These are phyloP conservation scores for Semicossyphus pulcher DNA, from an alignment of 2,113 vertebrate species.

Conservation along the genomic window DNA sequence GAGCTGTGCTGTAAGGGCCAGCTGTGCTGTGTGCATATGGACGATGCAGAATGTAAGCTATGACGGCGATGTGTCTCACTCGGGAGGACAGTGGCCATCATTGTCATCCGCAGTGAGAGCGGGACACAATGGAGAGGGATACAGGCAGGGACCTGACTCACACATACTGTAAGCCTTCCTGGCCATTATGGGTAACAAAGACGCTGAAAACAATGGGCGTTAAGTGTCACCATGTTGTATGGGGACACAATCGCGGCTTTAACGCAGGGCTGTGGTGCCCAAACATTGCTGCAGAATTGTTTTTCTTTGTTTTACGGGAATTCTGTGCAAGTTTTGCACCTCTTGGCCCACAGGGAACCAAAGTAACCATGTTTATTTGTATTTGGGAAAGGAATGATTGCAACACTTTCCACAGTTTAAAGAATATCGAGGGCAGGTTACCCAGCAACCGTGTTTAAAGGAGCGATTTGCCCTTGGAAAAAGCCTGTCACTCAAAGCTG, in stretches of 20 bases:
- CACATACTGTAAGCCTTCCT: slow-evolving; percentile 67
- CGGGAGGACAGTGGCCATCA: slow-evolving; percentile 70
- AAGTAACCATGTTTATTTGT: not conserved
- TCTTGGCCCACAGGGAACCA: not conserved
- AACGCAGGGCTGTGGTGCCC: not conserved
- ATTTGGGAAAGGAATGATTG: not conserved
- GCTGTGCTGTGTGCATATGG: slow-evolving; percentile 61
- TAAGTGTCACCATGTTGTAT: slow-evolving; percentile 44
- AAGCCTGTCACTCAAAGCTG: too few species aligned
- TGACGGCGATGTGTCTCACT: slow-evolving; percentile 60
- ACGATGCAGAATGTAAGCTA: slow-evolving; percentile 66
- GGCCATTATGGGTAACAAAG: slow-evolving; percentile 57
- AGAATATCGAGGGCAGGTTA: not conserved
- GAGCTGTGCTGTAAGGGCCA: slow-evolving; percentile 43
- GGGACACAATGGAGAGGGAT: slow-evolving; percentile 77
- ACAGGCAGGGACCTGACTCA: slow-evolving; percentile 75
- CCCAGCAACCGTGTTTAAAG: too few species aligned
- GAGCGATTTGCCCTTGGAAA: too few species aligned
- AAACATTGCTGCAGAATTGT: not conserved
- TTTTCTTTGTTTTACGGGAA: slow-evolving; percentile 23
- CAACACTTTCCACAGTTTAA: not conserved
- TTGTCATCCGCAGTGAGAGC: slow-evolving; percentile 62
- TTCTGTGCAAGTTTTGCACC: not conserved
- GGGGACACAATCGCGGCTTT: slow-evolving; percentile 54
- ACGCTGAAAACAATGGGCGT: slow-evolving; percentile 56